A percentile compares a stretch with the other conserved stretches of the same genome.
Evolutionary conservation across 2,797 vertebrate genomes (phyloP).

Genomic region (Rhinogobio ventralis): DNA sequence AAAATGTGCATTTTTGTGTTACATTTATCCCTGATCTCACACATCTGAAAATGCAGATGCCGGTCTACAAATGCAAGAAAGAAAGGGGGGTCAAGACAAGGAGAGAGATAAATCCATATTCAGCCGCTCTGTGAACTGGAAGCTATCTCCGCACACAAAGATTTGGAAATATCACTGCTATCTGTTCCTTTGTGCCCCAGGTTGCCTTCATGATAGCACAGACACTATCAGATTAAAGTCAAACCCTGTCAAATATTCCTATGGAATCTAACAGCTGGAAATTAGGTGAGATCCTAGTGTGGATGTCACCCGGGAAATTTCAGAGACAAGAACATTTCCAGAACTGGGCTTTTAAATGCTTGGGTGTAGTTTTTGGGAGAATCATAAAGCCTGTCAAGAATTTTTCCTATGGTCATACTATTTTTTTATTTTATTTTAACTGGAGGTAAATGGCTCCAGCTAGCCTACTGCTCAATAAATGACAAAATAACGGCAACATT

Average conservation of each 20-base stretch:
- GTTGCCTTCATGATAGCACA: conserved; percentile 55
- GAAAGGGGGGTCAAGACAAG: neutral
- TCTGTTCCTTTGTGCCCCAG: conserved; percentile 39
- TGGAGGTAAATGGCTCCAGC: too few relatives aligned
- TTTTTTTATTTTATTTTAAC: neutral
- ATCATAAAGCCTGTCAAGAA: neutral
- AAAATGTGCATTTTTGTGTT: neutral
- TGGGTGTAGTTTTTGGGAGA: neutral
- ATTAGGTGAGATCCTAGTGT: conserved; percentile 16
- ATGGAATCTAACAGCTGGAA: conserved; percentile 43
- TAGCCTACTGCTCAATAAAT: too few relatives aligned
- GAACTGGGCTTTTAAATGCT: neutral
- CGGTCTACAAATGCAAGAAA: conserved; percentile 24
- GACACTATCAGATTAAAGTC: conserved; percentile 43
- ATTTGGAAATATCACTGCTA: conserved; percentile 47
- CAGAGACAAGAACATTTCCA: neutral
- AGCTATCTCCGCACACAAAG: conserved; percentile 42
- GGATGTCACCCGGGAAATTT: neutral
- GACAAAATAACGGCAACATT: too few relatives aligned
- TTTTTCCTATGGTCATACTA: neutral
- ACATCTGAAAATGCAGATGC: conserved; percentile 15
- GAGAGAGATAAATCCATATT: conserved; percentile 26
- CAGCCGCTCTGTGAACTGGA: neutral
- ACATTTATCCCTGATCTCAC: neutral
- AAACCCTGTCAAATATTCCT: conserved; percentile 44